A percentile compares a stretch with the other conserved stretches of the same genome.
These are phyloP conservation scores for Pecten maximus DNA, from an alignment of 2,888 invertebrate species.

Conservation along the genomic window DNA sequence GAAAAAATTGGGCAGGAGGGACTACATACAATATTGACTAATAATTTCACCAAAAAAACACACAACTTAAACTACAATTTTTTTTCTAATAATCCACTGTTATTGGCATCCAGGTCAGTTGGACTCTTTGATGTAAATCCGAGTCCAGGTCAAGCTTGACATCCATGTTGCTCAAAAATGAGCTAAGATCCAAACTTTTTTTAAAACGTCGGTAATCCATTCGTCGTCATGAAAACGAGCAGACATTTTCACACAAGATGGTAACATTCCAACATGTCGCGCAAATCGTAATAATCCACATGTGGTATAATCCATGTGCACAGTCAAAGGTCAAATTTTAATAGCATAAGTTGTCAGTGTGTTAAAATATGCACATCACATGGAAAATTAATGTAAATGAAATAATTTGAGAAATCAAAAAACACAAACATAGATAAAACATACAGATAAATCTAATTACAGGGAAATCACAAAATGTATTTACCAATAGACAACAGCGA, in stretches of 20 bases:
- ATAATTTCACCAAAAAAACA: slow-evolving; percentile 16
- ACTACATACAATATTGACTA: neutral
- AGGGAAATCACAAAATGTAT: neutral
- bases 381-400: neutral
- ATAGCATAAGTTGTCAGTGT: neutral
- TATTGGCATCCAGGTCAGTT: neutral
- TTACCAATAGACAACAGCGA: neutral
- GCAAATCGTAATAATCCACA: neutral
- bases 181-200: neutral
- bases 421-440: neutral
- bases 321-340: slow-evolving; percentile 27
- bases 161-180: neutral
- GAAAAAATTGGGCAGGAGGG: neutral
- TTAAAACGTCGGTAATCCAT: neutral
- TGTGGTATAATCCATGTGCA: neutral
- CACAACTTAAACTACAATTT: slow-evolving; percentile 10
- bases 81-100: neutral
- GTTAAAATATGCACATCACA: neutral
- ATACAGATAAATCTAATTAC: neutral
- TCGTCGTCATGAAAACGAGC: neutral
- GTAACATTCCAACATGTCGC: neutral
- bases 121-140: slow-evolving; percentile 2
- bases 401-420: neutral
- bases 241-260: neutral
- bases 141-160: neutral